Evolutionary conservation across 2,888 invertebrate genomes (phyloP), one percentile per base, ranked within the genome.

Genomic region (Thecophora atra): DNA sequence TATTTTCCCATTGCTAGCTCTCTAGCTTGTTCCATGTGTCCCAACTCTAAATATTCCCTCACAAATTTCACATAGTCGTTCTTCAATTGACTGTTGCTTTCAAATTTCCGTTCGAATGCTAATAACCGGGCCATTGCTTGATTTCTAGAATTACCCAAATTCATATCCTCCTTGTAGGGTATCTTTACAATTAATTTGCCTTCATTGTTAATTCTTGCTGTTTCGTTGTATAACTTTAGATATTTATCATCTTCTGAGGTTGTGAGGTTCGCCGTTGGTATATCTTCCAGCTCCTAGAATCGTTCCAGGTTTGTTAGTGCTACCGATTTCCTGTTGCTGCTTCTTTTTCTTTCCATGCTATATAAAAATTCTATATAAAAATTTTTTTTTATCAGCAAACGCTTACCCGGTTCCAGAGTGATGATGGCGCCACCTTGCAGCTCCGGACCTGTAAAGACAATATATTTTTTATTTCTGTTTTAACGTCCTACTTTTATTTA

Each of bases 1-100:
- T 74, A 52, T 13, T 21, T 65, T 60, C 6, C 42, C 28, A 73
- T 73, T 75, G 24, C 71, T n/a, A n/a, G n/a, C n/a, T n/a, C n/a
- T n/a, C n/a, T n/a, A n/a, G n/a, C n/a, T n/a, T n/a, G n/a, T n/a
- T n/a, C n/a, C n/a, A n/a, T n/a, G n/a, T n/a, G n/a, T n/a, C n/a
- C n/a, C n/a, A n/a, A n/a, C n/a, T n/a, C n/a, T n/a, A n/a, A n/a
- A n/a, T n/a, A n/a, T n/a, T n/a, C n/a, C n/a, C n/a, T 71, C 21
- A 52, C 65, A 19, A 71, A 47, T 3, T 24, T 15, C 13, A 64
- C 5, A 62, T 71, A 71, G 17, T 73, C 73, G 47, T 37, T 30
- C 21, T n/a, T n/a, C n/a, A 72, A 21, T 8, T 17, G 11, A 7
- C 30, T 47, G 21, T 6, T 44, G 70, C 28, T 66, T 0, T 51